These are phyloP conservation scores for Halcyon badia DNA, from an alignment of 2,797 vertebrate genomes.

Conservation along the genomic window DNA sequence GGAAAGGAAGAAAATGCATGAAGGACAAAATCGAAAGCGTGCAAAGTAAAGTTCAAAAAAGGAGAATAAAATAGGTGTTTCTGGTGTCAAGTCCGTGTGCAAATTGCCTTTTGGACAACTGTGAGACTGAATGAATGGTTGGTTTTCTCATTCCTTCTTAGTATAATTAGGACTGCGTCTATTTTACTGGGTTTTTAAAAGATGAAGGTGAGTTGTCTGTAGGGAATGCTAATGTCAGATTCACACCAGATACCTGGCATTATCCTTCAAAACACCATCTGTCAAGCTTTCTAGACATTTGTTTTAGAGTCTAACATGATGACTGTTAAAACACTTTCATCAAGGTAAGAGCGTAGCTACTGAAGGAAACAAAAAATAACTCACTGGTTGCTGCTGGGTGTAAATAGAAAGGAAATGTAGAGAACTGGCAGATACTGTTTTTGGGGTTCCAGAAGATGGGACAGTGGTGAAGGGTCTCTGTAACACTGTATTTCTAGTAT, in stretches of 20 bases:
- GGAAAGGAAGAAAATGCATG: not conserved
- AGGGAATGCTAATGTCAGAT: slow-evolving; percentile 56
- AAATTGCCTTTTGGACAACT: not conserved
- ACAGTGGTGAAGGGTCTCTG: not conserved
- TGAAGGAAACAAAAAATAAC: not conserved
- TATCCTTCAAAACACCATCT: slow-evolving; percentile 68
- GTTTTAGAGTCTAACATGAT: not conserved
- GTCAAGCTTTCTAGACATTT: slow-evolving; percentile 65
- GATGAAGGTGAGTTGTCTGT: slow-evolving; percentile 42
- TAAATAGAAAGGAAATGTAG: not conserved
- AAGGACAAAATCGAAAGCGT: slow-evolving; percentile 48
- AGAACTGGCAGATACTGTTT: not conserved
- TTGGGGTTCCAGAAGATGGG: not conserved
- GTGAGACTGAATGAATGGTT: not conserved
- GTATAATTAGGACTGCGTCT: not conserved
- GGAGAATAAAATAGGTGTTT: not conserved
- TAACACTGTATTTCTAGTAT: not conserved
- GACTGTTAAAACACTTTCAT: not conserved
- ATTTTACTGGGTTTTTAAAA: not conserved
- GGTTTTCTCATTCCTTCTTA: not conserved
- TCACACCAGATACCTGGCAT: slow-evolving; percentile 62
- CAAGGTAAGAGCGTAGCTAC: not conserved
- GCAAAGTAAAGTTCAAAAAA: slow-evolving; percentile 34
- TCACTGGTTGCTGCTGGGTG: not conserved
- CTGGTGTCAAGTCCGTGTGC: not conserved